Percentiles rank a stretch among this genome's conserved stretches.
These are phyloP conservation scores for Ptychadena robeensis DNA, from an alignment of 2,797 vertebrate genomes.

Conservation along the genomic window DNA sequence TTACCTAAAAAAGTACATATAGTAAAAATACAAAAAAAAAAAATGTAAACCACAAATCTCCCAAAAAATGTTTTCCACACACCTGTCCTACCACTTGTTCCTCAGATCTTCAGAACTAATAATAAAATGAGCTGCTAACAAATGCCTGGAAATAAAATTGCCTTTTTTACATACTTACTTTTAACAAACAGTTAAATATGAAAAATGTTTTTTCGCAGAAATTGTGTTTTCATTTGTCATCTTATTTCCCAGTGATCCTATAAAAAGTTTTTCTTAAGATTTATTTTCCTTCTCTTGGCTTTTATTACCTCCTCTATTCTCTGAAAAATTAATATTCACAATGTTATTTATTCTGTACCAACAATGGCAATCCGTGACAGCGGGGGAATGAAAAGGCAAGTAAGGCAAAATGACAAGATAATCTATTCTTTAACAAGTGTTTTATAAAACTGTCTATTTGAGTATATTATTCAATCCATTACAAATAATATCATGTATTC, in stretches of 20 bases:
- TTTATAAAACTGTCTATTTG: slow-evolving; percentile 56
- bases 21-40: too few species aligned
- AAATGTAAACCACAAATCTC: too few species aligned
- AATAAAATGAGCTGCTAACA: too few species aligned
- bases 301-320: not conserved
- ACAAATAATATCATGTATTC: slow-evolving; percentile 32
- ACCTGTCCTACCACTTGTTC: too few species aligned
- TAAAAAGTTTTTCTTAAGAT: not conserved
- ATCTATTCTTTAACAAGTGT: slow-evolving; percentile 49
- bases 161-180: too few species aligned
- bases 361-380: slow-evolving; percentile 10
- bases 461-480: slow-evolving; percentile 58
- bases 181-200: too few species aligned
- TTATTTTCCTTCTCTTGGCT: not conserved
- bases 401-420: slow-evolving; percentile 57
- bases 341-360: slow-evolving; percentile 27
- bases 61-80: too few species aligned
- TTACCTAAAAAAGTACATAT: too few species aligned
- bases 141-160: too few species aligned
- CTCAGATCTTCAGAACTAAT: too few species aligned
- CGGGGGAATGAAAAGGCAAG: slow-evolving; percentile 23
- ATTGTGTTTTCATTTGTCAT: not conserved
- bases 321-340: slow-evolving; percentile 6
- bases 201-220: not conserved
- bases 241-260: not conserved